These are phyloP conservation scores for Ochotona curzoniae DNA, from an alignment of 2,113 vertebrate genomes.

Conservation along the genomic window DNA sequence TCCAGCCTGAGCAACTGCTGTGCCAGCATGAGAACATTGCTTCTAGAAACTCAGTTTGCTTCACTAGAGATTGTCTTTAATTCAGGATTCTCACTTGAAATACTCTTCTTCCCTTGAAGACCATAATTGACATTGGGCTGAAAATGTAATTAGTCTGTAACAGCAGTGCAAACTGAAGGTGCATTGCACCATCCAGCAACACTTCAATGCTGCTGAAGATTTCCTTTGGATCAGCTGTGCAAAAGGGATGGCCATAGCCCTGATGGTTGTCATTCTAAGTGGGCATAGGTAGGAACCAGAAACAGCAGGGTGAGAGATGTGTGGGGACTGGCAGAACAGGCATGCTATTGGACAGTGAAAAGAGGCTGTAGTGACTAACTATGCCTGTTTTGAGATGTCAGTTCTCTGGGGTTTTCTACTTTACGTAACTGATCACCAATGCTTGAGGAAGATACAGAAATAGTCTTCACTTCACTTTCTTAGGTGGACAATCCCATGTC, in stretches of 20 bases:
- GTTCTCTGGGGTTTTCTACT: background rate
- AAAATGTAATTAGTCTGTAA: background rate
- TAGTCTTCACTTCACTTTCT: background rate
- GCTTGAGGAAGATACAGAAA: background rate
- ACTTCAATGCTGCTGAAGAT: background rate
- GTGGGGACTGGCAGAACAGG: background rate
- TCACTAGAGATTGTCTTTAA: background rate
- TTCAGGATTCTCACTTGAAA: slow-evolving; percentile 2
- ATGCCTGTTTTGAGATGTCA: background rate
- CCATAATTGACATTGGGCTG: background rate
- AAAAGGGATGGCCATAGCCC: background rate
- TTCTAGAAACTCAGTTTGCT: background rate
- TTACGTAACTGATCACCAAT: background rate
- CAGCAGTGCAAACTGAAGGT: background rate
- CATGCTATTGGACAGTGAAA: background rate
- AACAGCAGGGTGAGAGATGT: too few relatives aligned
- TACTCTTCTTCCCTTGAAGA: background rate
- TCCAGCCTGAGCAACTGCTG: background rate
- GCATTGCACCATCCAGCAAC: background rate
- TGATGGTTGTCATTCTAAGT: background rate
- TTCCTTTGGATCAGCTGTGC: background rate
- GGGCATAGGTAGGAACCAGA: background rate
- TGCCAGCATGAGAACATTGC: background rate
- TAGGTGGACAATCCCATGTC: background rate
- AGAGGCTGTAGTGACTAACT: background rate